Conservation (phyloP, 2,888 invertebrate species). For the Tipula unca region DNA sequence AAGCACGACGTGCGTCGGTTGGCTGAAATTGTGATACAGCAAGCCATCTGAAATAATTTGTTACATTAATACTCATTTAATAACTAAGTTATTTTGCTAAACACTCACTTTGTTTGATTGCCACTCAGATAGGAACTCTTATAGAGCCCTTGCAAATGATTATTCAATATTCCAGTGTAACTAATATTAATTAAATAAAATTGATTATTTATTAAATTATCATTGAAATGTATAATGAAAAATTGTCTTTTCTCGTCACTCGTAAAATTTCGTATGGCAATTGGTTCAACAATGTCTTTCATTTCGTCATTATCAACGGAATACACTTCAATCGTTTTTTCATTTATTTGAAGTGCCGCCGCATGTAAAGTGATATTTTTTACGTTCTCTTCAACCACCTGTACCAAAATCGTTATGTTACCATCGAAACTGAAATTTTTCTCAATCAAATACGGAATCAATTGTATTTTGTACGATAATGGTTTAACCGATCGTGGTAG, state of each 20-base stretch:
- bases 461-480: constrained; percentile 56
- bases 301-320: constrained; percentile 32
- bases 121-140: constrained; percentile 66
- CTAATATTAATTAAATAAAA: constrained; percentile 60
- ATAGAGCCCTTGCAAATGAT: constrained; percentile 72
- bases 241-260: constrained; percentile 59
- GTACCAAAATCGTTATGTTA: constrained; percentile 53
- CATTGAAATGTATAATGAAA: constrained; percentile 54
- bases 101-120: constrained; percentile 55
- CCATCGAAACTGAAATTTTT: constrained; percentile 75
- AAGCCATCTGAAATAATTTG: constrained; percentile 58
- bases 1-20: constrained; percentile 70
- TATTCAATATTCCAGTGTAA: constrained; percentile 64
- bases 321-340: constrained; percentile 46
- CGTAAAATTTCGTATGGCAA: constrained; percentile 42
- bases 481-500: constrained; percentile 61
- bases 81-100: background rate
- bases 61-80: background rate
- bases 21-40: constrained; percentile 77
- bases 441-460: constrained; percentile 63
- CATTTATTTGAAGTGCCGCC: constrained; percentile 56
- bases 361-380: constrained; percentile 67
- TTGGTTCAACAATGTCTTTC: constrained; percentile 31
- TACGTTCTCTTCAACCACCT: constrained; percentile 50
- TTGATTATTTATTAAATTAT: constrained; percentile 48